Evolutionary conservation across 2,113 vertebrate genomes (phyloP), one percentile per base, ranked within the genome.

Genomic region (Garra rufa): DNA sequence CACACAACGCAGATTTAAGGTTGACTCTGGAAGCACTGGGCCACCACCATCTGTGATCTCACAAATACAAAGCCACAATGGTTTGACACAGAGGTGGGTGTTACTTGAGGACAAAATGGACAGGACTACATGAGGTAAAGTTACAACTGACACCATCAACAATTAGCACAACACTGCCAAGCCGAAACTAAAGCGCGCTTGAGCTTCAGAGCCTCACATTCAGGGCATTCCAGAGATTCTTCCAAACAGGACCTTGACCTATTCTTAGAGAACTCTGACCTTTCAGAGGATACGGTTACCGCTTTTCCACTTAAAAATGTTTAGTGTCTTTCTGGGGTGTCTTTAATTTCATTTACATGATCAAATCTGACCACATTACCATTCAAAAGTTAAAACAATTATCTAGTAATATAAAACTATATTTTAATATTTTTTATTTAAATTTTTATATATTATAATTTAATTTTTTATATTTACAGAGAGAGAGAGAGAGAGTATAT

Each of bases 221-320:
- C 28, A 43, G 59, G n/a, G 71, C 17, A 78, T 71, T 61, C 79
- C 71, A 77, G 15, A 69, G 4, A 85, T 82, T 82, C 21, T 81
- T 70, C 43, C 41, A 50, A 57, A 44, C 28, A 79, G 65, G 50
- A 38, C 24, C 43, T 9, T 4, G 55, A 73, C 79, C 44, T 57
- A n/a, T 50, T 13, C 17, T 4, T 14, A 43, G 48, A 34, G 41
- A 59, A 21, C 75, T 59, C 21, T 77, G 71, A 85, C 44, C 43
- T 78, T 44, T 82, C 3, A 24, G 69, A n/a, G 55, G n/a, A 59
- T 50, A 50, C 28, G 1, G 14, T 59, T 59, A 34, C 77, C 17
- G 3, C 41, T 30, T 63, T 65, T 79, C 8, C 41, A 41, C 8
- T 67, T 71, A 48, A 26, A 48, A 74, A 6, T 65, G 0, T n/a